These are phyloP conservation scores for Eremophila alpestris DNA, from an alignment of 2,797 vertebrate species.

Conservation along the genomic window DNA sequence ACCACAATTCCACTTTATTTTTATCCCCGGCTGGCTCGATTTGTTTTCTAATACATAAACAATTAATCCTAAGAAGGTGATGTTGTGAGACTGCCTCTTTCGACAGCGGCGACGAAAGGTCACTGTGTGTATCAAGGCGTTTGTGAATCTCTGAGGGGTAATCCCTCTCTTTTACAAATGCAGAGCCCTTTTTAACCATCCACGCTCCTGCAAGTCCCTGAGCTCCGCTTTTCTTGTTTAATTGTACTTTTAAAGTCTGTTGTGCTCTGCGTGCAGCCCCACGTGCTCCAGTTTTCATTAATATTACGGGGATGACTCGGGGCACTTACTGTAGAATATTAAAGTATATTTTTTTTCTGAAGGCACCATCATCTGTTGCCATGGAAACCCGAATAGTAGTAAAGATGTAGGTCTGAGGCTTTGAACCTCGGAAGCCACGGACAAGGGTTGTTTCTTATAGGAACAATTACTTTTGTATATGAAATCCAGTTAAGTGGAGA, in stretches of 20 bases:
- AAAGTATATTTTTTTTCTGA: conserved; percentile 28
- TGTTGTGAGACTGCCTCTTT: neutral
- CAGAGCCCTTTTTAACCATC: neutral
- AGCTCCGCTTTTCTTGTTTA: neutral
- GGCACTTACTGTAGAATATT: conserved; percentile 11
- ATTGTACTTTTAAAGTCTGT: neutral
- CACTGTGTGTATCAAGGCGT: neutral
- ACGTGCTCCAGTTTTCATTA: neutral
- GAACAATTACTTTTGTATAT: conserved; percentile 32
- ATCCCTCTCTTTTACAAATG: neutral
- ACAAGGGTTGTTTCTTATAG: conserved; percentile 23
- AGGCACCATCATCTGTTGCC: conserved; percentile 66
- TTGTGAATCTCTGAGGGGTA: neutral
- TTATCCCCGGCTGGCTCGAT: conserved; percentile 62
- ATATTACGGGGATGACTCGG: neutral
- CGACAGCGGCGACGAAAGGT: neutral
- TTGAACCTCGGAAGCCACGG: neutral
- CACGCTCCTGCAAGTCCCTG: neutral
- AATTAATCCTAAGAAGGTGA: conserved; percentile 56
- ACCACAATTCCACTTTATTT: conserved; percentile 61
- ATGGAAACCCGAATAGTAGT: conserved; percentile 70
- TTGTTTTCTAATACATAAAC: conserved; percentile 68
- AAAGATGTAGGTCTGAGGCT: conserved; percentile 50
- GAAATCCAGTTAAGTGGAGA: conserved; percentile 34
- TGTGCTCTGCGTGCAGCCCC: neutral